Evolutionary conservation across 1,140 invertebrate genomes (phyloP).

Genomic region (Trypoxylus dichotomus): DNA sequence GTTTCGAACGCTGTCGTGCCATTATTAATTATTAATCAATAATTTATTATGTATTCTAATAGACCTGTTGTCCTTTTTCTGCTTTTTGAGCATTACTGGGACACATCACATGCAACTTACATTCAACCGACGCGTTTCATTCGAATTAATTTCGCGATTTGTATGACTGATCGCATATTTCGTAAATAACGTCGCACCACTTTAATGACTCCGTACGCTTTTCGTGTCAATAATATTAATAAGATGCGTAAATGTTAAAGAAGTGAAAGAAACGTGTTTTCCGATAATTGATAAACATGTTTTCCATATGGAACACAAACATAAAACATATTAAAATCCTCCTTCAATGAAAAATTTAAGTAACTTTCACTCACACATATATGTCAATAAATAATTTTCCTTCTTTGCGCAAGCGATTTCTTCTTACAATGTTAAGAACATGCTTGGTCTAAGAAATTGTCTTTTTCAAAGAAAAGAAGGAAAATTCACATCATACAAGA

Average conservation of each 20-base stretch:
- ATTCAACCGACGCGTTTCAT: not conserved
- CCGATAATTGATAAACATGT: too few relatives aligned
- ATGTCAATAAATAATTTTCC: too few relatives aligned
- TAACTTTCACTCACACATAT: too few relatives aligned
- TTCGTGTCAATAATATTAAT: not conserved
- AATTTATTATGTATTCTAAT: constrained; percentile 18
- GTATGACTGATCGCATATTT: not conserved
- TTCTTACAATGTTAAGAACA: too few relatives aligned
- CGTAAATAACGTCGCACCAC: not conserved
- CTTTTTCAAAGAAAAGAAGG: too few relatives aligned
- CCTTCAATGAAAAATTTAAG: too few relatives aligned
- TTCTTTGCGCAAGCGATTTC: too few relatives aligned
- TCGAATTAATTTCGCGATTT: not conserved
- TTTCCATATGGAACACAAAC: too few relatives aligned
- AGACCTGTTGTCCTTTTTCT: constrained; percentile 6
- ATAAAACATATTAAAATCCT: too few relatives aligned
- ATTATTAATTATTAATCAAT: not conserved
- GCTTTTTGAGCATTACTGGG: not conserved
- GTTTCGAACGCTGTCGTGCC: not conserved
- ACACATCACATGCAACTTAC: constrained; percentile 10
- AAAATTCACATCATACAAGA: too few relatives aligned
- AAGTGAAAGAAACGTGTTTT: too few relatives aligned
- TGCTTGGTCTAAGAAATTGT: too few relatives aligned
- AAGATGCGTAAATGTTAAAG: not conserved
- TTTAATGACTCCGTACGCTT: not conserved